A percentile compares a stretch with the other conserved stretches of the same genome.
These are phyloP conservation scores for Oreotrochilus melanogaster DNA, from an alignment of 2,113 vertebrate species.

Conservation along the genomic window DNA sequence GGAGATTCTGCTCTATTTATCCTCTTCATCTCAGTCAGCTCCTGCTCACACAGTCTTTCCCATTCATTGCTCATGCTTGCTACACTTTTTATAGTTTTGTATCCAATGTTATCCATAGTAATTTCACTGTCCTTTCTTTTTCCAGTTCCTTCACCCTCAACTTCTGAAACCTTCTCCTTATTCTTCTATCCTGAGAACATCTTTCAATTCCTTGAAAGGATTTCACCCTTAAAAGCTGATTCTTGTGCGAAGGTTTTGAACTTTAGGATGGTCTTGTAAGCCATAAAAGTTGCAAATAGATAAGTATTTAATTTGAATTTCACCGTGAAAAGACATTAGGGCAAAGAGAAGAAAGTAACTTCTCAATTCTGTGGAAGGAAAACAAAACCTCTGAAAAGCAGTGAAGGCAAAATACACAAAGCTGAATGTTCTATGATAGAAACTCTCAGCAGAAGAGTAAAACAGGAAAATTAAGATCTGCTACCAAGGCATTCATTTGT, in stretches of 20 bases:
- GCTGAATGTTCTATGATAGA: not conserved
- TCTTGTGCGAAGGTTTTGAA: constrained; percentile 24
- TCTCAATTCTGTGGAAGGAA: not conserved
- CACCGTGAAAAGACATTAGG: not conserved
- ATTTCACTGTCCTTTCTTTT: not conserved
- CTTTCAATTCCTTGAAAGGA: not conserved
- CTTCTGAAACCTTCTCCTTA: not conserved
- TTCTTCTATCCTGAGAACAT: not conserved
- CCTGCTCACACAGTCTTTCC: not conserved
- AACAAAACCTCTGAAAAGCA: not conserved
- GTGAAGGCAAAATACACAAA: not conserved
- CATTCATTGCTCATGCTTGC: not conserved
- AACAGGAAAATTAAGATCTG: not conserved
- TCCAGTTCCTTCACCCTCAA: not conserved
- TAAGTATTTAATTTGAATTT: constrained; percentile 35
- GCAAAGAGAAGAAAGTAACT: not conserved
- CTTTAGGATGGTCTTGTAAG: constrained; percentile 7
- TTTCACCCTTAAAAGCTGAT: constrained; percentile 11
- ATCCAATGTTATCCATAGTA: not conserved
- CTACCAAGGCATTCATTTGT: not conserved
- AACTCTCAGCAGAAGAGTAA: not conserved
- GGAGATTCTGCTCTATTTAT: not conserved
- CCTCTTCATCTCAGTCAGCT: not conserved
- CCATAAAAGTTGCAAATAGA: not conserved
- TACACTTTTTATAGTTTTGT: not conserved